A percentile compares a stretch with the other conserved stretches of the same genome.
These are phyloP conservation scores for Trissolcus japonicus DNA, from an alignment of 2,888 invertebrate genomes.

Conservation along the genomic window DNA sequence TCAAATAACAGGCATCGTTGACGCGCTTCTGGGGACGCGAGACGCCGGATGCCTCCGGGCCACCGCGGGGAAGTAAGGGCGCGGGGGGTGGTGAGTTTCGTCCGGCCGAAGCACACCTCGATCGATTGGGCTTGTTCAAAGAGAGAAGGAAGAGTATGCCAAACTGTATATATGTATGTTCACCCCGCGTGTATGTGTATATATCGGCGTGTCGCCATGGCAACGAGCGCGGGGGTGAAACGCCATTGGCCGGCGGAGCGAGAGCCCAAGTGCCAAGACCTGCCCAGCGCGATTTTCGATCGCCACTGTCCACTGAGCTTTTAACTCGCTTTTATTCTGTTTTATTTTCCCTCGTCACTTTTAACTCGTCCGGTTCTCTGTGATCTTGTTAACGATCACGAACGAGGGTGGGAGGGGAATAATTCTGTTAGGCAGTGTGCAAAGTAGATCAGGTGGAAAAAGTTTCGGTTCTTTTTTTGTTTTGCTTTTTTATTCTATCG, in stretches of 20 bases:
- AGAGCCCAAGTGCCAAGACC: conserved; percentile 61
- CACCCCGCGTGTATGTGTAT: conserved; percentile 62
- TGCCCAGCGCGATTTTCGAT: conserved; percentile 56
- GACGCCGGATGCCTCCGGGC: conserved; percentile 48
- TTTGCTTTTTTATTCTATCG: neutral
- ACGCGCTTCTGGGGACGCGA: conserved; percentile 60
- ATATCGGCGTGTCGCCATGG: conserved; percentile 72
- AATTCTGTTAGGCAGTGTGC: neutral
- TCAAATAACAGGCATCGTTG: conserved; percentile 74
- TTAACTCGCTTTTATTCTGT: neutral
- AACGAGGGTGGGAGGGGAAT: neutral
- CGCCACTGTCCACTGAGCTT: conserved; percentile 30
- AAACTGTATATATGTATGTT: conserved; percentile 54
- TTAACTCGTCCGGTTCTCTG: neutral
- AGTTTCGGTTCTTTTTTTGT: neutral
- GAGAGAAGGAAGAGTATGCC: conserved; percentile 68
- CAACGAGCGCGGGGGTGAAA: conserved; percentile 74
- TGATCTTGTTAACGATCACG: neutral
- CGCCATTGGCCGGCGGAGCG: conserved; percentile 75
- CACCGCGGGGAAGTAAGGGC: conserved; percentile 36
- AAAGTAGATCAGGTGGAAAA: neutral
- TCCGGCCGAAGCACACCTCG: conserved; percentile 76
- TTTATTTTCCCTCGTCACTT: neutral
- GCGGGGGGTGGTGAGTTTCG: conserved; percentile 72
- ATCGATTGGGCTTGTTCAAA: conserved; percentile 77